Evolutionary conservation across 2,113 vertebrate species (phyloP).

Genomic region (Cololabis saira): DNA sequence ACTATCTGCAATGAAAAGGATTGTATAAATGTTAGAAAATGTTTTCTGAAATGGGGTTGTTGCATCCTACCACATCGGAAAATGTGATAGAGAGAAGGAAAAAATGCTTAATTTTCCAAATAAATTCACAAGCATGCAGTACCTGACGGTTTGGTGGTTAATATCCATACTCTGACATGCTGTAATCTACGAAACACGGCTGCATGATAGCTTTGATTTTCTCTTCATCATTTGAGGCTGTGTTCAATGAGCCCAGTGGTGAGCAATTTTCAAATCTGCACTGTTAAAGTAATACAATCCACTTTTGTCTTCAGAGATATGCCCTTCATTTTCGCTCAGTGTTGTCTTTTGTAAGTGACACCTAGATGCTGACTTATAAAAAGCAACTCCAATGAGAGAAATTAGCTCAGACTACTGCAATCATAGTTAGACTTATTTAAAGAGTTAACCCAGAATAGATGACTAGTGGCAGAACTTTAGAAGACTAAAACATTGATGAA

Average conservation of each 20-base stretch:
- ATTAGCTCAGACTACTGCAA: background rate
- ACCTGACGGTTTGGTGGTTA: conserved; percentile 8
- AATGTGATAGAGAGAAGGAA: too few relatives aligned
- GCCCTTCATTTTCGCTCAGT: conserved; percentile 16
- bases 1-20: too few relatives aligned
- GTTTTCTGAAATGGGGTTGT: too few relatives aligned
- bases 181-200: conserved; percentile 37
- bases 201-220: conserved; percentile 33
- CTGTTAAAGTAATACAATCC: conserved; percentile 22
- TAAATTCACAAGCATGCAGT: conserved; percentile 10
- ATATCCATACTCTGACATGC: conserved; percentile 17
- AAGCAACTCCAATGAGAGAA: background rate
- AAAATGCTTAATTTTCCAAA: conserved; percentile 1
- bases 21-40: too few relatives aligned
- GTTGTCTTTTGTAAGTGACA: background rate
- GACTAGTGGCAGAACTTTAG: background rate
- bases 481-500: conserved; percentile 8
- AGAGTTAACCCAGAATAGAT: background rate
- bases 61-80: background rate
- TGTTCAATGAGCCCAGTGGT: conserved; percentile 21
- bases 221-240: conserved; percentile 23
- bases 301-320: conserved; percentile 31
- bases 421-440: background rate
- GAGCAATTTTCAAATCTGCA: conserved; percentile 43
- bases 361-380: background rate